Evolutionary conservation across 2,797 vertebrate species (phyloP).

Genomic region (Zalophus californianus): DNA sequence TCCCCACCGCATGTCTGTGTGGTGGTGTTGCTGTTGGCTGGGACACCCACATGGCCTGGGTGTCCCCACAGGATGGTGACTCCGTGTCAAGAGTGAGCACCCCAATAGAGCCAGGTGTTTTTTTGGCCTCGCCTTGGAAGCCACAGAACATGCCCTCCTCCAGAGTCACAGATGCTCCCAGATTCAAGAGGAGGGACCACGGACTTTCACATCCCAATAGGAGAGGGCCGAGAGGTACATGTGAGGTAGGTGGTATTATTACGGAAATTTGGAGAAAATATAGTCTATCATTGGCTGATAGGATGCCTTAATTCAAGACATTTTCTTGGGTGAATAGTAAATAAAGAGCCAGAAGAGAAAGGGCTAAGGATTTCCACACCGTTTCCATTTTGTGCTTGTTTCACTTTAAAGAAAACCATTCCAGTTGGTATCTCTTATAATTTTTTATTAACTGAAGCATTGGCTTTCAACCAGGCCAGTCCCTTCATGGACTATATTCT

Average conservation of each 20-base stretch:
- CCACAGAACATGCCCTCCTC: neutral
- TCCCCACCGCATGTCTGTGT: neutral
- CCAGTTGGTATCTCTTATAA: neutral
- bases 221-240: neutral
- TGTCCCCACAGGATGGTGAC: neutral
- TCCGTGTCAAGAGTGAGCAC: neutral
- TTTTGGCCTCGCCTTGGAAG: neutral
- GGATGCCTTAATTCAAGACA: neutral
- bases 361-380: neutral
- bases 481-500: neutral
- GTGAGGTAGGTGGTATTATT: neutral
- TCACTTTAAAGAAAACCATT: neutral
- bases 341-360: neutral
- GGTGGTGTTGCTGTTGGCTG: neutral
- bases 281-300: neutral
- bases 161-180: neutral
- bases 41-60: neutral
- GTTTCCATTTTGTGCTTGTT: neutral
- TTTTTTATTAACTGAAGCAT: neutral
- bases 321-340: neutral
- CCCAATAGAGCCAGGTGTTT: neutral
- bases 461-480: neutral
- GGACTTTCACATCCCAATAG: neutral
- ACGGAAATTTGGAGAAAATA: neutral
- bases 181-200: neutral